Evolutionary conservation across 2,888 invertebrate species (phyloP).

Genomic region (Lepidonotus clava): DNA sequence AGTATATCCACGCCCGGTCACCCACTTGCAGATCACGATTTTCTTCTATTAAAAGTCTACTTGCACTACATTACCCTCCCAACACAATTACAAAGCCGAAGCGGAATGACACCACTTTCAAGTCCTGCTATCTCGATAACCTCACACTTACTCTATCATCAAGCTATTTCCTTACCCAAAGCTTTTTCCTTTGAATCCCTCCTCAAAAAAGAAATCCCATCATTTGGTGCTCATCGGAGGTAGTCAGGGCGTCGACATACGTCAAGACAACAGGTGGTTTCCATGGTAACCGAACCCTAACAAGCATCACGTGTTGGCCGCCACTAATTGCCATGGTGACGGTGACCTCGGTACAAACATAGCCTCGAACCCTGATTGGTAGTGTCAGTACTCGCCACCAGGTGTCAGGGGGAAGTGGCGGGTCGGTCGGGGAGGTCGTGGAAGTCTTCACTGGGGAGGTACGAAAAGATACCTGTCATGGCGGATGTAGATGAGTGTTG

Average conservation of each 20-base stretch:
- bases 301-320: not conserved
- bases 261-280: constrained; percentile 4
- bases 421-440: not conserved
- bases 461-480: not conserved
- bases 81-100: no score
- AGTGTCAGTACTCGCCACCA: not conserved
- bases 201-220: no score
- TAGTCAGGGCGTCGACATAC: not conserved
- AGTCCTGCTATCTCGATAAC: no score
- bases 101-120: no score
- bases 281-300: not conserved
- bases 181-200: no score
- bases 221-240: no score
- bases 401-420: not conserved
- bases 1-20: no score
- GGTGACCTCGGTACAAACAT: not conserved
- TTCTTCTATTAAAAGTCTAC: no score
- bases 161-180: no score
- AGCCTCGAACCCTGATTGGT: not conserved
- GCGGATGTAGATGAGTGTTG: not conserved
- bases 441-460: not conserved
- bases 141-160: no score
- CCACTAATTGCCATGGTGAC: not conserved
- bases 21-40: no score
- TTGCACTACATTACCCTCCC: no score